Percentiles rank a stretch among this genome's conserved stretches.
Evolutionary conservation across 2,888 invertebrate species (phyloP).

Genomic region (Gisinianus flammeolus): DNA sequence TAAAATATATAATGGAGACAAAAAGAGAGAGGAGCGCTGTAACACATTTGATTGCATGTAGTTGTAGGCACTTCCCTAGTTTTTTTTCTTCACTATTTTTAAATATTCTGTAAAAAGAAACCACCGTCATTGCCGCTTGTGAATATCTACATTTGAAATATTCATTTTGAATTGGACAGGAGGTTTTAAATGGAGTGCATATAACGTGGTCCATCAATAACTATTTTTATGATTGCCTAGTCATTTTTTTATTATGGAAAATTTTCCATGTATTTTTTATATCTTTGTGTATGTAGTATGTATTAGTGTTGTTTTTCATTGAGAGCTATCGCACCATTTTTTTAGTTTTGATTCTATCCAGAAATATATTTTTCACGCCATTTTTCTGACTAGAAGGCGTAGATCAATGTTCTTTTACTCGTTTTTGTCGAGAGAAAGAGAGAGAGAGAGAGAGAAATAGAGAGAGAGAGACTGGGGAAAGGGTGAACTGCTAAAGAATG

Average conservation of each 20-base stretch:
- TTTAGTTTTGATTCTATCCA: not conserved
- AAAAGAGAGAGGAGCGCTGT: too few species aligned
- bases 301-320: not conserved
- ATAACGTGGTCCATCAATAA: not conserved
- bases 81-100: too few species aligned
- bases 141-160: not conserved
- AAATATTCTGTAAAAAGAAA: too few species aligned
- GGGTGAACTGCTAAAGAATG: slow-evolving; percentile 1
- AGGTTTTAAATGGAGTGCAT: not conserved
- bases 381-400: slow-evolving; percentile 15
- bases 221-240: not conserved
- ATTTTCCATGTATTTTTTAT: not conserved
- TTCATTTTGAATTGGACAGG: not conserved
- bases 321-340: not conserved
- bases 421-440: not conserved
- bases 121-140: too few species aligned
- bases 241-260: not conserved
- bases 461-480: not conserved
- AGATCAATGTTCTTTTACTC: slow-evolving; percentile 5
- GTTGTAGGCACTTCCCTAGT: too few species aligned
- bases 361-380: slow-evolving; percentile 36
- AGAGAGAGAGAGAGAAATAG: too few species aligned
- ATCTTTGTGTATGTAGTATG: not conserved
- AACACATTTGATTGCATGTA: too few species aligned
- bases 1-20: too few species aligned